phyloP scores from a whole-genome alignment of 2,888 invertebrate genomes.

The Drosophila conformis region DNA sequence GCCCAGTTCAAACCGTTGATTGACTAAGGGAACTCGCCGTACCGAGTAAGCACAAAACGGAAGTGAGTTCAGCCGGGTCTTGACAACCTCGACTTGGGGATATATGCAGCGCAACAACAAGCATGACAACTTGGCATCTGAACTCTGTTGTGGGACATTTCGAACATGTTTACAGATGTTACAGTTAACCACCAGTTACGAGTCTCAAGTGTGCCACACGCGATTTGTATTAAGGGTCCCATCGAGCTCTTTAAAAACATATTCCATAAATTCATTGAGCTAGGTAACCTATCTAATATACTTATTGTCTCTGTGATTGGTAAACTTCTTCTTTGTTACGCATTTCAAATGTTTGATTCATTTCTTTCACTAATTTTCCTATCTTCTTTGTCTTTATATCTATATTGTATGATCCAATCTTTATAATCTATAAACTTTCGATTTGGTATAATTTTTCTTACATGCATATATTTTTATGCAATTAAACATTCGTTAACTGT shows the following conservation, averaged over 20 bases:
- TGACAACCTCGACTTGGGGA: slow-evolving; percentile 25
- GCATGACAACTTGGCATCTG: slow-evolving; percentile 29
- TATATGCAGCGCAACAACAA: neutral
- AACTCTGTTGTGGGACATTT: slow-evolving; percentile 30
- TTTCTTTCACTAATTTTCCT: neutral
- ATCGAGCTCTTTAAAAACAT: neutral
- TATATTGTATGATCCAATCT: neutral
- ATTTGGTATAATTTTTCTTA: neutral
- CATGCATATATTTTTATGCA: neutral
- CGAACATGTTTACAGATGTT: slow-evolving; percentile 18
- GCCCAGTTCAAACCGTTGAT: slow-evolving; percentile 22
- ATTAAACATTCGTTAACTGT: neutral
- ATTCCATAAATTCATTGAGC: neutral
- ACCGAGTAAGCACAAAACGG: slow-evolving; percentile 40
- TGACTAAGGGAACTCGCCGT: slow-evolving; percentile 7
- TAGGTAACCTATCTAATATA: neutral
- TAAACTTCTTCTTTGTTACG: neutral
- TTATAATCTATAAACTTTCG: neutral
- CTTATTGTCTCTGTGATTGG: neutral
- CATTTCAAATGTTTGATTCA: neutral
- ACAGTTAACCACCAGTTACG: slow-evolving; percentile 5
- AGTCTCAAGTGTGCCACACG: slow-evolving; percentile 2
- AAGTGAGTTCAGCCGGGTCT: slow-evolving; percentile 70
- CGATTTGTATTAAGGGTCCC: neutral
- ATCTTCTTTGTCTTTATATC: neutral